These are phyloP conservation scores for Tetranychus cinnabarinus DNA, from an alignment of 1,140 invertebrate genomes.

Conservation along the genomic window DNA sequence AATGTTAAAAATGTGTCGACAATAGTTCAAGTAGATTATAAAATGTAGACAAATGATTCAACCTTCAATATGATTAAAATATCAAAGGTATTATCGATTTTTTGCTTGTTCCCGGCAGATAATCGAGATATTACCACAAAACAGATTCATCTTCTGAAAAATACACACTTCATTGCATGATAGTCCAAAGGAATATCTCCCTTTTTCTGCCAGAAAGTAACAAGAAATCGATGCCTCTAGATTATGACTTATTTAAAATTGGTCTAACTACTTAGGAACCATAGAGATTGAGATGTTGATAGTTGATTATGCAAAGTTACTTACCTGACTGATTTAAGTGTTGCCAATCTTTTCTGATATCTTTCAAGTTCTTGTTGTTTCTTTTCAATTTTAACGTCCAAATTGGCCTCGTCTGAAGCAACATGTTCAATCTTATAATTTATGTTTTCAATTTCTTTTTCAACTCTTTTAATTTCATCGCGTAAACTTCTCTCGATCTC, in stretches of 20 bases:
- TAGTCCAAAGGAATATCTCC: too few species aligned
- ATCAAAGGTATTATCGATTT: background rate
- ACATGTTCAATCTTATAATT: constrained; percentile 55
- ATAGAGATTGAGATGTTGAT: too few species aligned
- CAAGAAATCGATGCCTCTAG: too few species aligned
- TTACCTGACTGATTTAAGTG: constrained; percentile 71
- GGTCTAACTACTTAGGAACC: too few species aligned
- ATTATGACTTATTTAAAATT: too few species aligned
- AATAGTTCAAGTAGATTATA: too few species aligned
- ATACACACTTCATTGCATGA: too few species aligned
- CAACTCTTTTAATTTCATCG: constrained; percentile 38
- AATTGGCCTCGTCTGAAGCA: constrained; percentile 51
- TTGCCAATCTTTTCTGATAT: constrained; percentile 63
- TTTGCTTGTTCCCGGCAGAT: background rate
- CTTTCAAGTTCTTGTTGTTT: constrained; percentile 65
- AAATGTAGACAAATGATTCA: background rate
- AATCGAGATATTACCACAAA: background rate
- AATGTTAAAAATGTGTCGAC: too few species aligned
- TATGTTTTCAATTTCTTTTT: constrained; percentile 42
- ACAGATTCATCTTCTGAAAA: too few species aligned
- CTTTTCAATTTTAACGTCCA: constrained; percentile 78
- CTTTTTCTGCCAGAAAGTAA: too few species aligned
- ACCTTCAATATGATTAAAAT: background rate
- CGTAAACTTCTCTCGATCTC: constrained; percentile 50
- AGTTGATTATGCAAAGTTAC: background rate